Conservation (phyloP, 2,888 invertebrate species). For the Cryptus viduatorius region DNA sequence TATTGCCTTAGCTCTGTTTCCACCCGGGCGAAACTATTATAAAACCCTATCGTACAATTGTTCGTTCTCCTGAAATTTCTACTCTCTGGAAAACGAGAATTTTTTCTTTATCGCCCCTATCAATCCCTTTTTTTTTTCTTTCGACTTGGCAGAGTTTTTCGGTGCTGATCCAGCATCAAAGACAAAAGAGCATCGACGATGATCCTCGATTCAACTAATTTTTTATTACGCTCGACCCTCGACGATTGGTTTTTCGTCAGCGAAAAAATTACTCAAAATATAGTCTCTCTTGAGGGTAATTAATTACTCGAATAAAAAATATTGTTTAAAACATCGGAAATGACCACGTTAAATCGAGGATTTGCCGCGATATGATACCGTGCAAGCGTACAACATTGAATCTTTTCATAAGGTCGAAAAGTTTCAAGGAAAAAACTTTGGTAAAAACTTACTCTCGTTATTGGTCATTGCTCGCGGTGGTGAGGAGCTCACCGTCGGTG, state of each 20-base stretch:
- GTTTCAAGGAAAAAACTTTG: conserved; percentile 32
- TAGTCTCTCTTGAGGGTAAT: background rate
- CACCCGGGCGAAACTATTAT: background rate
- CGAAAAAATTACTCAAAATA: background rate
- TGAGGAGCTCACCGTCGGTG: conserved; percentile 81
- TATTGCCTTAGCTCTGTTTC: conserved; percentile 33
- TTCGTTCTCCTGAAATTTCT: too few relatives aligned
- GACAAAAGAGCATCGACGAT: background rate
- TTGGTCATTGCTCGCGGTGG: conserved; percentile 83
- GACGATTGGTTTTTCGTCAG: background rate
- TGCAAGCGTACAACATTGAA: conserved; percentile 9
- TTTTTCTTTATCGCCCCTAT: background rate
- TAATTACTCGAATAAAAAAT: background rate
- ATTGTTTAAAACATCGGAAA: background rate
- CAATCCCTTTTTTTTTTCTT: conserved; percentile 22
- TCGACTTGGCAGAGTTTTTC: conserved; percentile 28
- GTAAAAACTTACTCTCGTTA: conserved; percentile 81
- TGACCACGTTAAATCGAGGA: conserved; percentile 1
- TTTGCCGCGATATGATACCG: conserved; percentile 16
- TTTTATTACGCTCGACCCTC: background rate
- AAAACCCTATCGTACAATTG: too few relatives aligned
- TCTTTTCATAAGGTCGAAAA: background rate
- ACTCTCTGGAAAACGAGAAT: too few relatives aligned
- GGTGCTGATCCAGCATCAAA: conserved; percentile 50
- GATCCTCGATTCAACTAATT: background rate